Evolutionary conservation across 2,888 invertebrate species (phyloP).

Genomic region (Sarcophaga subvicina): DNA sequence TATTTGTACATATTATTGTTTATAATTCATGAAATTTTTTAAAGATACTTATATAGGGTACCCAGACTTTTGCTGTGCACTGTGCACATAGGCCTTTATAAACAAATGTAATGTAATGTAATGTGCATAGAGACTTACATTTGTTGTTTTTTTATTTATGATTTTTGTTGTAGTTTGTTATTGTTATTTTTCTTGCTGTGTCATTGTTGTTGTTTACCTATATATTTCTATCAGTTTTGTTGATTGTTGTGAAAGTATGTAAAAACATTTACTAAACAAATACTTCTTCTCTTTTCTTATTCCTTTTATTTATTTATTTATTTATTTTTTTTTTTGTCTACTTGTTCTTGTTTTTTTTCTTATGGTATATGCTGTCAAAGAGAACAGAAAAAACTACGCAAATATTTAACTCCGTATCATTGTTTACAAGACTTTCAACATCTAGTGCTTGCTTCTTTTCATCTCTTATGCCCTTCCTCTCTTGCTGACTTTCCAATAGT

Average conservation of each 20-base stretch:
- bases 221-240: too few relatives aligned
- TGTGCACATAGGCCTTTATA: slow-evolving; percentile 48
- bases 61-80: too few relatives aligned
- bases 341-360: background rate
- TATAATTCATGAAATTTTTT: too few relatives aligned
- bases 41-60: too few relatives aligned
- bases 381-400: slow-evolving; percentile 40
- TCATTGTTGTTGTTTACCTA: too few relatives aligned
- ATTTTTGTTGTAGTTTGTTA: background rate
- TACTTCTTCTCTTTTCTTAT: slow-evolving; percentile 27
- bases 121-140: slow-evolving; percentile 22
- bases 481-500: too few relatives aligned
- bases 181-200: too few relatives aligned
- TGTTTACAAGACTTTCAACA: slow-evolving; percentile 53
- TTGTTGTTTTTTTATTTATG: too few relatives aligned
- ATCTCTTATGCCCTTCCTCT: background rate
- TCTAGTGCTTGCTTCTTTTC: slow-evolving; percentile 8
- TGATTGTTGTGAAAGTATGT: background rate
- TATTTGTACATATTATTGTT: too few relatives aligned
- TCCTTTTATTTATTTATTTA: too few relatives aligned
- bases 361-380: too few relatives aligned
- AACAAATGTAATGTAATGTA: slow-evolving; percentile 17
- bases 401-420: slow-evolving; percentile 60
- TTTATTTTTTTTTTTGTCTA: background rate
- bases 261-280: slow-evolving; percentile 59